Evolutionary conservation across 30 jellyfish, hydroid and myxozoan species (phyloP).

Genomic region (Aurelia coerulea): DNA sequence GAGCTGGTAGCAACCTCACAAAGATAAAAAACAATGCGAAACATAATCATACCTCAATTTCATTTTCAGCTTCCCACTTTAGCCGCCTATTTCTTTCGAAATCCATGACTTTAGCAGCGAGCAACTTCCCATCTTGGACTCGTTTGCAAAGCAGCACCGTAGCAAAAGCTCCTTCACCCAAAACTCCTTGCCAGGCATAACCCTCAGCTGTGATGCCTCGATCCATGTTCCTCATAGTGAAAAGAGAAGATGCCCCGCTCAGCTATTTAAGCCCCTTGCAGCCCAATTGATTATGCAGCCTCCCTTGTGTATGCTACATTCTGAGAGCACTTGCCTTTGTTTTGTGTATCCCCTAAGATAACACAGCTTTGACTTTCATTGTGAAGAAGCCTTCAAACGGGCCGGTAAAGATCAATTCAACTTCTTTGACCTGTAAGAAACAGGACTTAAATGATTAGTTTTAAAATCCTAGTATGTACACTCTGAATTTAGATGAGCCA

Average conservation of each 20-base stretch:
- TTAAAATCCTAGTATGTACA: slow-evolving; percentile 39
- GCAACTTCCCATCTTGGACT: slow-evolving; percentile 33
- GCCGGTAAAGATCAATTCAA: slow-evolving; percentile 27
- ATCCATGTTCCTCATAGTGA: slow-evolving; percentile 66
- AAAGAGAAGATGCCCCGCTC: background rate
- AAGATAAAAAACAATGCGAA: background rate
- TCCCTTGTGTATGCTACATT: slow-evolving; percentile 24
- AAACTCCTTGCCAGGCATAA: slow-evolving; percentile 48
- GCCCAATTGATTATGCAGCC: slow-evolving; percentile 55
- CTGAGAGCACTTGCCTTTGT: background rate
- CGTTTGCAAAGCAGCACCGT: slow-evolving; percentile 59
- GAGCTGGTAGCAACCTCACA: too few relatives aligned
- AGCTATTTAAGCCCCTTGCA: slow-evolving; percentile 7
- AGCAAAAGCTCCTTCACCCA: slow-evolving; percentile 84
- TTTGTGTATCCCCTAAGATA: background rate
- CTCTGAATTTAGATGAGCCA: background rate
- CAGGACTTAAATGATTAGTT: slow-evolving; percentile 20
- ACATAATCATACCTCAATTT: slow-evolving; percentile 76
- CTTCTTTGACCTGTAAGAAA: slow-evolving; percentile 23
- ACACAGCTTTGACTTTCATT: background rate
- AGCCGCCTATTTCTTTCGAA: slow-evolving; percentile 69
- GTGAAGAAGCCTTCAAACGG: background rate
- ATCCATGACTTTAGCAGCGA: slow-evolving; percentile 85
- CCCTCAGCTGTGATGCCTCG: slow-evolving; percentile 21
- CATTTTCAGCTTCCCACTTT: slow-evolving; percentile 94